Evolutionary conservation across 2,113 vertebrate species (phyloP).

Genomic region (Paracyprichromis sp.): DNA sequence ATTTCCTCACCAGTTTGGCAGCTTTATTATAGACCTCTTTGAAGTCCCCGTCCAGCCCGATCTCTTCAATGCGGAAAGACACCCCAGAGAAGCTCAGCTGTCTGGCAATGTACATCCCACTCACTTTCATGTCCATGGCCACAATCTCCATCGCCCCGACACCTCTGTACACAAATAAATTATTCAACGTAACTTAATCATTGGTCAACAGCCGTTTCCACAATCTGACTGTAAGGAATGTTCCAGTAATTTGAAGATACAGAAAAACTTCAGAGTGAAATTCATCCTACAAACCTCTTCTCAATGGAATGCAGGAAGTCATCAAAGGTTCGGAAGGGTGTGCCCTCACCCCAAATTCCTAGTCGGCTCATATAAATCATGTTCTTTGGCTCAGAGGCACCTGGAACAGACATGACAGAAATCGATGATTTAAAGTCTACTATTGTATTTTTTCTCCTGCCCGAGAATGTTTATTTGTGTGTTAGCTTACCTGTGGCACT

Average conservation of each 20-base stretch:
- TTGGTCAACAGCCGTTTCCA: not conserved
- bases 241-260: not conserved
- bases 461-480: no score
- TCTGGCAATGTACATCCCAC: conserved; percentile 97
- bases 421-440: not conserved
- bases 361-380: conserved; percentile 99
- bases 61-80: conserved; percentile 94
- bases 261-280: not conserved
- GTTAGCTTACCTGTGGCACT: conserved; percentile 87
- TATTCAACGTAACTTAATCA: not conserved
- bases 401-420: conserved; percentile 51
- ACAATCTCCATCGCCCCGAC: conserved; percentile 99
- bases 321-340: conserved; percentile 88
- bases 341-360: conserved; percentile 97
- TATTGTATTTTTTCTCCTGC: not conserved
- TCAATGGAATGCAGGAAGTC: conserved; percentile 96
- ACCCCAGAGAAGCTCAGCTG: conserved; percentile 98
- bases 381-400: conserved; percentile 98
- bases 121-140: conserved; percentile 99
- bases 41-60: conserved; percentile 81
- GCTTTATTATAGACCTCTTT: conserved; percentile 90
- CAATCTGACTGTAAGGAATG: not conserved
- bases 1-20: conserved; percentile 82
- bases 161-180: conserved; percentile 72
- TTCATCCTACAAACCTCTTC: conserved; percentile 79